phyloP scores from a whole-genome alignment of 2,113 vertebrate genomes.

The Catagonus wagneri region DNA sequence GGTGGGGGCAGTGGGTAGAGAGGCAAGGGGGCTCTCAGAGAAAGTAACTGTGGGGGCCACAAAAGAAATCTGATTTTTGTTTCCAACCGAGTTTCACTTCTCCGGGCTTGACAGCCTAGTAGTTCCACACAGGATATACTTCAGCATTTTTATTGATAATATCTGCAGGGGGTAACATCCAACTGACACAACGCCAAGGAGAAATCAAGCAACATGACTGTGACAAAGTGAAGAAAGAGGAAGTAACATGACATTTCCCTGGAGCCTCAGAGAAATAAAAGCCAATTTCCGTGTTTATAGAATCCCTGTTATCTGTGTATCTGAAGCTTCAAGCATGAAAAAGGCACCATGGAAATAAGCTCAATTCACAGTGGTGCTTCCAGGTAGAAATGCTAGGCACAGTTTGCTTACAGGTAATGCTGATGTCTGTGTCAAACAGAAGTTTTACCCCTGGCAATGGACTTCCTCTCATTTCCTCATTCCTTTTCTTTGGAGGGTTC shows the following conservation, averaged over 20 bases:
- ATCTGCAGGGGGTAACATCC: background rate
- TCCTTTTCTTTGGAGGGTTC: slow-evolving; percentile 58
- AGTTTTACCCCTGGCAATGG: slow-evolving; percentile 34
- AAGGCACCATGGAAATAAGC: slow-evolving; percentile 54
- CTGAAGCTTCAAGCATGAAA: slow-evolving; percentile 30
- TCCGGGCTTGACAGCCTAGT: background rate
- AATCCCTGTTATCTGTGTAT: background rate
- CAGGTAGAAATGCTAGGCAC: background rate
- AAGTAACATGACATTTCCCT: background rate
- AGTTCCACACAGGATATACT: background rate
- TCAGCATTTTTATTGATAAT: slow-evolving; percentile 44
- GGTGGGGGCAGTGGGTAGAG: background rate
- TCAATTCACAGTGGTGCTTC: background rate
- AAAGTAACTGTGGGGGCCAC: background rate
- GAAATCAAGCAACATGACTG: background rate
- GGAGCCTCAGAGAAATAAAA: background rate
- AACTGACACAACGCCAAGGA: background rate
- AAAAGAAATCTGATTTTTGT: background rate
- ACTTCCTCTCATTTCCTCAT: slow-evolving; percentile 37
- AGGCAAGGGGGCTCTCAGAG: background rate
- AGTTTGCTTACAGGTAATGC: background rate
- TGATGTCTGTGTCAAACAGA: slow-evolving; percentile 34
- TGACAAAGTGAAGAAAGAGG: background rate
- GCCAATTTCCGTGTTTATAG: background rate
- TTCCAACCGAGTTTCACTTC: background rate